Evolutionary conservation across 1,140 invertebrate genomes (phyloP), one percentile per base, ranked within the genome.

Genomic region (Zaprionus nigranus): DNA sequence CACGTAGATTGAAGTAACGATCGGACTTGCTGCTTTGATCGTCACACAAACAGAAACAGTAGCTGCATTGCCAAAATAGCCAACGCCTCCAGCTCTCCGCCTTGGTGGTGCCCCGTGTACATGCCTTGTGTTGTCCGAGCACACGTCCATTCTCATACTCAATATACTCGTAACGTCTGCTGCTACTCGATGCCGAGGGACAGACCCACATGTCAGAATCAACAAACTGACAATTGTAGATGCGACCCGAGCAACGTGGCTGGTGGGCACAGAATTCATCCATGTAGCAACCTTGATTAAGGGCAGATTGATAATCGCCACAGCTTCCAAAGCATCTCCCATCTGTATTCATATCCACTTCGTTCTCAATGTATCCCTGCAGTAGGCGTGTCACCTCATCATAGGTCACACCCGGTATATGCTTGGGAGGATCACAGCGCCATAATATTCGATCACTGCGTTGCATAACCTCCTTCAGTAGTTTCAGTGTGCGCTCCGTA

Each of bases 141-240:
- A 94, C 83, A 11, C 94, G 92, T 13, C 96, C 96, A 90, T 96
- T 97, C 88, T 98, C 96, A 80, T 97, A 98, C 75, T 97, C 94
- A 49, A 98, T 96, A 92, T 95, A 98, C 56, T 98, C 96, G 91
- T 98, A 98, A 7, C 97, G 94, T n/a, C 97, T 93, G 3, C 90
- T 92, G 49, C 94, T 95, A 34, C 78, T 77, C 81, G 81, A 20
- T 68, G 81, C 7, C 81, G 96, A 93, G 11, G 95, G 95, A 88
- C 97, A 98, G 34, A 98, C 94, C 94, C 94, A 96, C 95, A 98
- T 97, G 75, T 98, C 97, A 0, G 97, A 97, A 90, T 98, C 96
- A 9, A 97, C 93, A 91, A 95, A 98, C 69, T 94, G 93, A 90
- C 97, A 98, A 81, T 97, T 94, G 15, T 97, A 93, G 22, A 97